These are phyloP conservation scores for Beroe ovata DNA, from an alignment of 37 sponge, comb jelly and placozoan species.

Conservation along the genomic window DNA sequence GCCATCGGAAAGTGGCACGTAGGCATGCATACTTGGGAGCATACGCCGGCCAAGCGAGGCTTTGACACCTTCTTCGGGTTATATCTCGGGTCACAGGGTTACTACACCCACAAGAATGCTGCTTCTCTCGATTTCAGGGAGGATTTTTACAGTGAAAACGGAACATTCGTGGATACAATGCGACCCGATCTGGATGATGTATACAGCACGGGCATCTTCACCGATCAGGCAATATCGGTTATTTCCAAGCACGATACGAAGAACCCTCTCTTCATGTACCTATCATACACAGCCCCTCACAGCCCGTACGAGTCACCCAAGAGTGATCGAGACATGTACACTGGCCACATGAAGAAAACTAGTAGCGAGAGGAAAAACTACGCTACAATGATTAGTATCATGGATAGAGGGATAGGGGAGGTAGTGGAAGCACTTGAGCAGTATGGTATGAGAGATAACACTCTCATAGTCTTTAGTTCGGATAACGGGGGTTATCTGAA, in stretches of 20 bases:
- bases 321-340: background rate
- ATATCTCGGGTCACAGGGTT: constrained; percentile 1
- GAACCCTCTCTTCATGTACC: constrained; percentile 35
- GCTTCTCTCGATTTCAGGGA: background rate
- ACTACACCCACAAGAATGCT: background rate
- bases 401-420: constrained; percentile 41
- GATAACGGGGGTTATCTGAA: constrained; percentile 10
- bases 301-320: background rate
- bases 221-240: background rate
- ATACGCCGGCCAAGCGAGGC: constrained; percentile 17
- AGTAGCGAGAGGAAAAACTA: background rate
- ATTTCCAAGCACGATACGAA: background rate
- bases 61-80: constrained; percentile 54
- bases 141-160: background rate
- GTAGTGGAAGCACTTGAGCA: background rate
- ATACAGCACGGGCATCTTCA: constrained; percentile 25
- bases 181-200: background rate
- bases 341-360: background rate
- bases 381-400: constrained; percentile 1
- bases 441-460: background rate
- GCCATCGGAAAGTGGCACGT: constrained; percentile 53
- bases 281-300: constrained; percentile 37
- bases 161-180: background rate
- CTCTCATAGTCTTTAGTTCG: constrained; percentile 9
- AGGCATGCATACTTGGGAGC: constrained; percentile 8